phyloP scores from a whole-genome alignment of 2,113 vertebrate genomes.

The Riparia riparia region DNA sequence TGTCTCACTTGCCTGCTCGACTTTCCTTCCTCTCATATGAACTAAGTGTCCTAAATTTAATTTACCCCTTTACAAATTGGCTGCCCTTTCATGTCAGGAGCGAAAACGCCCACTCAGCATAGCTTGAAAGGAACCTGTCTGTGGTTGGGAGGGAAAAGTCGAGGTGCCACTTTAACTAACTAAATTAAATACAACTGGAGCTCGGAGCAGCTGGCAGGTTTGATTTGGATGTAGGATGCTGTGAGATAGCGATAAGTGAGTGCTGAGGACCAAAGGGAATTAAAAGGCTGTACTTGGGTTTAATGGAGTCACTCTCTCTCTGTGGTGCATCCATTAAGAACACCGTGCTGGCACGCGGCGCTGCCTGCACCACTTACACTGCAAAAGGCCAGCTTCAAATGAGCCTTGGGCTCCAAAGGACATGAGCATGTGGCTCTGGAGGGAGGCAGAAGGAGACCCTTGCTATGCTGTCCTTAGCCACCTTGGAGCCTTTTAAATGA shows the following conservation, averaged over 20 bases:
- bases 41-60: conserved; percentile 66
- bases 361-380: not conserved
- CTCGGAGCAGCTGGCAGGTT: conserved; percentile 68
- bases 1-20: not conserved
- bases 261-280: conserved; percentile 55
- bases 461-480: not conserved
- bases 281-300: conserved; percentile 62
- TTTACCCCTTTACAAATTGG: conserved; percentile 56
- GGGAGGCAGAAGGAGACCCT: not conserved
- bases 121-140: conserved; percentile 62
- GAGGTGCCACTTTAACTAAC: conserved; percentile 48
- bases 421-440: not conserved
- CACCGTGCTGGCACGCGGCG: not conserved
- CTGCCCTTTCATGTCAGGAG: conserved; percentile 69
- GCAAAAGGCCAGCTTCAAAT: conserved; percentile 19
- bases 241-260: conserved; percentile 70
- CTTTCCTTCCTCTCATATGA: conserved; percentile 22
- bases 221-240: conserved; percentile 70
- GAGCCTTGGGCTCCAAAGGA: not conserved
- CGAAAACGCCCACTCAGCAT: conserved; percentile 64
- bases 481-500: not conserved
- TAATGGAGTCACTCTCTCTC: conserved; percentile 61
- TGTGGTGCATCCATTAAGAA: conserved; percentile 35
- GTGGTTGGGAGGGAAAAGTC: conserved; percentile 12
- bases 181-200: conserved; percentile 65